Evolutionary conservation across 2,888 invertebrate species (phyloP), one percentile per base, ranked within the genome.

Genomic region (Uropetala carovei): DNA sequence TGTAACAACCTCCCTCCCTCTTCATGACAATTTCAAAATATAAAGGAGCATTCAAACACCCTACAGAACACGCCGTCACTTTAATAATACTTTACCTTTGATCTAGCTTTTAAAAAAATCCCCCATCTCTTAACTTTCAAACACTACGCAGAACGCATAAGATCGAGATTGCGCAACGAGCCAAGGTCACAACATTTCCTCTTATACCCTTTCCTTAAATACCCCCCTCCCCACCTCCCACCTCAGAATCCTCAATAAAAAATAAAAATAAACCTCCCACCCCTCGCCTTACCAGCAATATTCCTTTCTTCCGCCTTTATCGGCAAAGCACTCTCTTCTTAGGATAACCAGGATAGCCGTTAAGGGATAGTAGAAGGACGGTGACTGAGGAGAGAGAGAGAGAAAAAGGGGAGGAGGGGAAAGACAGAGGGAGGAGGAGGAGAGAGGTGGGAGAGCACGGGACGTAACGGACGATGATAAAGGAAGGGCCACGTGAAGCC

Each of bases 281-380:
- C 27, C 59, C 60, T 86, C 59, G 7, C 43, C 43, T 43, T 14
- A 16, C 60, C 59, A n/a, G 22, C 60, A 14, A 86, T 60, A 18
- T 60, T 86, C 86, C 43, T 86, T 60, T 60, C 86, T 86, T 58
- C 85, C 85, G 58, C n/a, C 58, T 85, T 60, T 86, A 86, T 86
- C 86, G 86, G 82, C 86, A 27, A 30, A 86, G 60, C 86, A 86
- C 86, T 86, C 86, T 86, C 60, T 27, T 14, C 59, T 30, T 30
- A 10, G 86, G 86, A 86, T 86, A 60, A 85, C 57, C 85, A 85
- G 58, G 85, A 85, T 85, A 85, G 59, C 59, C 27, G 85, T 16
- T 27, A 58, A 27, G 60, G 86, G 14, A 30, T 4, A 43, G 43
- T 43, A 5, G 43, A 43, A 43, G 43, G 43, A 43, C 43, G 43